Evolutionary conservation across 2,888 invertebrate species (phyloP), one percentile per base, ranked within the genome.

Genomic region (Falcaria lacertinaria): DNA sequence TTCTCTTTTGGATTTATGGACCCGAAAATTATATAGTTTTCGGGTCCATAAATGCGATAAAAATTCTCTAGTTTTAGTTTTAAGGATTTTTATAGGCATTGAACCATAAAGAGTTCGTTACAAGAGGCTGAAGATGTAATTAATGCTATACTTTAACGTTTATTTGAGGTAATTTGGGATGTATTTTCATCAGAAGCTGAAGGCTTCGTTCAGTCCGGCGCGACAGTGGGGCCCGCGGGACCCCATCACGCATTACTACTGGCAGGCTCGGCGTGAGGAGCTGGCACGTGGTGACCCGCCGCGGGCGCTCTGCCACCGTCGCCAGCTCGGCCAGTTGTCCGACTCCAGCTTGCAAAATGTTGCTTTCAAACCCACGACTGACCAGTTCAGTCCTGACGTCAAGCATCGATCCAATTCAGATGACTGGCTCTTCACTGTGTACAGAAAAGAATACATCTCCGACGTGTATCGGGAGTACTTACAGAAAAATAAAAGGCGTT

Each of bases 161-260:
- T 17, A 14, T 38, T 50, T 49, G 34, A 41, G 48, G 47, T 36
- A 47, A 42, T 19, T n/a, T n/a, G 5, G 5, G 39, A 34, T 48
- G 50, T 50, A 47, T 38, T 39, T 52, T 63, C 64, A 61, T 45
- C 80, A 88, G 88, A 88, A 88, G 53, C 53, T 88, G 45, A 80
- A 74, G 50, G 73, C 81, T 17, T 80, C 88, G 8, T 85, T 88
- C 54, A 65, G 60, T 44, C 81, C 88, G 2, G 80, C 87, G 1
- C 68, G 86, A 1, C 83, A 85, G 44, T 89, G 88, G 88, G 88
- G 88, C 1, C 88, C 88, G 0, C 65, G 84, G 25, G 87, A 88
- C 50, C 87, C 87, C 4, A 82, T 89, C 48, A 75, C 80, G 0
- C 86, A 86, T 47, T 83, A 87, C 60, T 82, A 85, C 58, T 88